Evolutionary conservation across 2,888 invertebrate genomes (phyloP).

Genomic region (Drosophila subquinaria): DNA sequence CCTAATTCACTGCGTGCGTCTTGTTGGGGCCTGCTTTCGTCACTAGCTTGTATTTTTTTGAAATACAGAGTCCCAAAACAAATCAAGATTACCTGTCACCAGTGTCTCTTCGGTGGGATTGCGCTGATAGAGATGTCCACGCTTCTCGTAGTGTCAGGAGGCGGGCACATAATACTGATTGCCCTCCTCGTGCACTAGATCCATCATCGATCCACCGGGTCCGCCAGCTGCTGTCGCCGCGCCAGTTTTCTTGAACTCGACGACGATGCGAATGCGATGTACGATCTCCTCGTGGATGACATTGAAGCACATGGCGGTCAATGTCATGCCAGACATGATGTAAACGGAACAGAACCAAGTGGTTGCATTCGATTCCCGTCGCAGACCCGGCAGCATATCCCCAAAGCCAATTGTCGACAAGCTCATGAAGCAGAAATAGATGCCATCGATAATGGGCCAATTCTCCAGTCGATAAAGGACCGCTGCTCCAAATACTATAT

Average conservation of each 20-base stretch:
- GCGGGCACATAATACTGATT: constrained; percentile 81
- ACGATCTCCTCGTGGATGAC: constrained; percentile 95
- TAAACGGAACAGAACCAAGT: constrained; percentile 96
- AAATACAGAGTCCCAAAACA: background rate
- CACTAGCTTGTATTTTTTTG: background rate
- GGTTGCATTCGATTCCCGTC: constrained; percentile 87
- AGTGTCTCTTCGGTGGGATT: constrained; percentile 88
- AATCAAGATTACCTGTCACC: constrained; percentile 83
- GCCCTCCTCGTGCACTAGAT: constrained; percentile 75
- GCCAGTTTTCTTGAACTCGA: constrained; percentile 83
- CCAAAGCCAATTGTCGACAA: constrained; percentile 96
- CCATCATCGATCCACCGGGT: constrained; percentile 55
- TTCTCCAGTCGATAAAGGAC: constrained; percentile 95
- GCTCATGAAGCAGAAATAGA: constrained; percentile 98
- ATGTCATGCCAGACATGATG: constrained; percentile 93
- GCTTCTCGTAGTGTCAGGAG: constrained; percentile 85
- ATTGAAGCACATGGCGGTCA: constrained; percentile 96
- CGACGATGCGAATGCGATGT: constrained; percentile 90
- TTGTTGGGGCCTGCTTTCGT: too few relatives aligned
- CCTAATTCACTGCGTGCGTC: too few relatives aligned
- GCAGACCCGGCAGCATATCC: constrained; percentile 91
- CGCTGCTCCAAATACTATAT: constrained; percentile 95
- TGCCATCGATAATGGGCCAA: constrained; percentile 95
- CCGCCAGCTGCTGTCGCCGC: too few relatives aligned
- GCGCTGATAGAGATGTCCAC: constrained; percentile 86